phyloP scores from a whole-genome alignment of 2,113 vertebrate species.

The Odocoileus virginianus region DNA sequence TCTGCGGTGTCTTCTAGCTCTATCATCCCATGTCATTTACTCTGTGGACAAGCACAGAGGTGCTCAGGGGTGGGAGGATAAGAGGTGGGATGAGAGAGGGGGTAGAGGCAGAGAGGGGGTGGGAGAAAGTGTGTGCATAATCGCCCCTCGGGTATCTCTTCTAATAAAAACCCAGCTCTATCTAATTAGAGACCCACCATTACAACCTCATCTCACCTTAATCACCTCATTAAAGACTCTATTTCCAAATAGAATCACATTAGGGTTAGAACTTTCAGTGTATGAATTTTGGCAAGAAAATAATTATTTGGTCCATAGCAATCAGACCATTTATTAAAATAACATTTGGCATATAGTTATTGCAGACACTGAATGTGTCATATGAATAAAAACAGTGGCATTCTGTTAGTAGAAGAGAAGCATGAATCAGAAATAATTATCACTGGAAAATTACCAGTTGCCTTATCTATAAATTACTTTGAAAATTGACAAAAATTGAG shows the following conservation, averaged over 20 bases:
- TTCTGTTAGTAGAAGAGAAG: background rate
- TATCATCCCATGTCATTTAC: background rate
- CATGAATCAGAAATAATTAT: background rate
- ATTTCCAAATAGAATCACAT: background rate
- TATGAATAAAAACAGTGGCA: background rate
- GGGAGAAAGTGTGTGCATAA: background rate
- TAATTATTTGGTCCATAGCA: background rate
- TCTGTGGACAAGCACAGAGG: background rate
- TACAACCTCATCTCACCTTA: background rate
- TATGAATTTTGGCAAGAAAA: background rate
- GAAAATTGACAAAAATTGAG: background rate
- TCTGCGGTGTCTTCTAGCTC: background rate
- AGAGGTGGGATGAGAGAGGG: background rate
- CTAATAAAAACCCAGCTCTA: background rate
- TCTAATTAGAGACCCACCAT: background rate
- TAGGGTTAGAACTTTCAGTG: background rate
- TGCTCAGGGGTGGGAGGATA: fast-evolving
- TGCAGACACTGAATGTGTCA: background rate
- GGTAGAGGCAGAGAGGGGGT: fast-evolving
- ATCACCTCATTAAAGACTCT: background rate
- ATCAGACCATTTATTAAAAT: background rate
- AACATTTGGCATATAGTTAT: background rate
- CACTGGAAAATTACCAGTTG: background rate
- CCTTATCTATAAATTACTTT: background rate
- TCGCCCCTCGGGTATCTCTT: background rate